Percentiles rank a stretch among this genome's conserved stretches.
Evolutionary conservation across 1,140 invertebrate genomes (phyloP).

Genomic region (Dermatophagoides farinae): DNA sequence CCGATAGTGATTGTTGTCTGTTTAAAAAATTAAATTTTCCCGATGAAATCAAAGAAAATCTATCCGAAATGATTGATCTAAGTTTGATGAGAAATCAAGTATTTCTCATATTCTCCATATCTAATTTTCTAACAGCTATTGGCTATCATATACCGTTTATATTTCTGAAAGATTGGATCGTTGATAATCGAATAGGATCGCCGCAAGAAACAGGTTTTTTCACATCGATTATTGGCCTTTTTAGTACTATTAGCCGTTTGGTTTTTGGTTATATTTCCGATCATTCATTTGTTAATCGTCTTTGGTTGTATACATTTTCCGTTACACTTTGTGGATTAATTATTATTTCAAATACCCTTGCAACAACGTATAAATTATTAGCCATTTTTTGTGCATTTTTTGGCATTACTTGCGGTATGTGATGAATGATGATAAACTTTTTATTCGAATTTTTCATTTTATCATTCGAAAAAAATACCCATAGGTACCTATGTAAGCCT

Average conservation of each 20-base stretch:
- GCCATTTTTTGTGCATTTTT: slow-evolving; percentile 55
- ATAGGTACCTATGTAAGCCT: slow-evolving; percentile 30
- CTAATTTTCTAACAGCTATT: slow-evolving; percentile 86
- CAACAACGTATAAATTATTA: slow-evolving; percentile 42
- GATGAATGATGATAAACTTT: not conserved
- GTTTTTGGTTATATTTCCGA: slow-evolving; percentile 63
- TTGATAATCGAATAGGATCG: slow-evolving; percentile 34
- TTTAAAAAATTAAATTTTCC: slow-evolving; percentile 23
- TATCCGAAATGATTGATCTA: slow-evolving; percentile 64
- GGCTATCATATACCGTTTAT: slow-evolving; percentile 89
- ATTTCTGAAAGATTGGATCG: slow-evolving; percentile 44
- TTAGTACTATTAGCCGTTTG: slow-evolving; percentile 69
- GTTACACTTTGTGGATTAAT: slow-evolving; percentile 46
- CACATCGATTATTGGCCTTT: slow-evolving; percentile 55
- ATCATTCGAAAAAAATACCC: not conserved
- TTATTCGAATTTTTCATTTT: not conserved
- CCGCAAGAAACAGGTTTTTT: slow-evolving; percentile 38
- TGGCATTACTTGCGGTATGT: slow-evolving; percentile 50
- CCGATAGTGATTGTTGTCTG: not conserved
- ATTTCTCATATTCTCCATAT: slow-evolving; percentile 71
- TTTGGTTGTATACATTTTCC: slow-evolving; percentile 67
- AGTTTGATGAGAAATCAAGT: slow-evolving; percentile 57
- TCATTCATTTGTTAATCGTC: slow-evolving; percentile 62
- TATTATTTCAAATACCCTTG: slow-evolving; percentile 51
- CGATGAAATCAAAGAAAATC: slow-evolving; percentile 35